A percentile compares a stretch with the other conserved stretches of the same genome.
These are phyloP conservation scores for Rhadina sibilatrix DNA, from an alignment of 2,113 vertebrate genomes.

Conservation along the genomic window DNA sequence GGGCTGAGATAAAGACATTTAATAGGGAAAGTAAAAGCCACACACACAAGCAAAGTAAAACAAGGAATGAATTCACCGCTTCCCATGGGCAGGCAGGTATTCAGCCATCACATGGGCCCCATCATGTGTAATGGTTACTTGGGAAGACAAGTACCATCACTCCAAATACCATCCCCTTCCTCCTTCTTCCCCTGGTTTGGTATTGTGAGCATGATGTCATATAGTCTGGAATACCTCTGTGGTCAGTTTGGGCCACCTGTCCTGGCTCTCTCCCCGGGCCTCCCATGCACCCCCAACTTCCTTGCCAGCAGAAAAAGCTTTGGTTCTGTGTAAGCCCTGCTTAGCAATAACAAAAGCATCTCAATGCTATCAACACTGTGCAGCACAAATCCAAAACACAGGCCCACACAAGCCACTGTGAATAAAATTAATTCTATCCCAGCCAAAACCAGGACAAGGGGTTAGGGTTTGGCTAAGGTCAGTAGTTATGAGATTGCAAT, in stretches of 20 bases:
- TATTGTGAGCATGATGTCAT: background rate
- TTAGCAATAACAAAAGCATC: background rate
- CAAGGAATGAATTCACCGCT: background rate
- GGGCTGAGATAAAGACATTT: background rate
- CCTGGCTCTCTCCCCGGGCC: fast-evolving
- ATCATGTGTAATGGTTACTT: background rate
- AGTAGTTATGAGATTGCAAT: background rate
- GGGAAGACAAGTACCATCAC: background rate
- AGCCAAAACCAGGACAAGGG: background rate
- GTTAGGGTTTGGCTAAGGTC: background rate
- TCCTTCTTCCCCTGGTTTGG: background rate
- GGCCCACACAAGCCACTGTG: background rate
- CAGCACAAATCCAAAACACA: background rate
- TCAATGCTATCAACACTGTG: background rate
- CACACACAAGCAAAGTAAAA: background rate
- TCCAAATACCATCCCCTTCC: background rate
- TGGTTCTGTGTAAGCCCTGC: background rate
- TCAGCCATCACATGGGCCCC: background rate
- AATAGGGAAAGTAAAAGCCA: background rate
- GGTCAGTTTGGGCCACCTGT: background rate
- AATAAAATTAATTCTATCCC: background rate
- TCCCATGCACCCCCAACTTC: background rate
- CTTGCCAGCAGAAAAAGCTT: background rate
- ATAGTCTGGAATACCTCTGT: background rate
- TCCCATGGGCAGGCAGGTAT: background rate